Percentiles rank a stretch among this genome's conserved stretches.
phyloP scores from a whole-genome alignment of 2,888 invertebrate species.

The Zygogramma bicolorata region DNA sequence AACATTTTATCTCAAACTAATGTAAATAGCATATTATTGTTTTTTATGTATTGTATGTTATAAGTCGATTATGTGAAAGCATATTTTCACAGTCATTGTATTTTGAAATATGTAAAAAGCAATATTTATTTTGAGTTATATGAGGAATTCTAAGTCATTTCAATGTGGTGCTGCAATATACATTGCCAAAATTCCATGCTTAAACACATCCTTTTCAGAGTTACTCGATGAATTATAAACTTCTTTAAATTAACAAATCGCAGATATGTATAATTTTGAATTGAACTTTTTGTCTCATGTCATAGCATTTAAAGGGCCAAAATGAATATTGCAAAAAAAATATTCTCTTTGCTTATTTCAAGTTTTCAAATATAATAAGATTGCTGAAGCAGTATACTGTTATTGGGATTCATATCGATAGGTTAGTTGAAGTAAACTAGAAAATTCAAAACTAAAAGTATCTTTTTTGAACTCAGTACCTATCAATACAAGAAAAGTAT shows the following conservation, averaged over 20 bases:
- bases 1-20: conserved; percentile 40
- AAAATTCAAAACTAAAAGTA: conserved; percentile 18
- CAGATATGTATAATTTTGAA: too few species aligned
- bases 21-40: conserved; percentile 44
- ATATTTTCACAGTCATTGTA: not conserved
- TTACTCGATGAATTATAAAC: too few species aligned
- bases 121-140: conserved; percentile 9
- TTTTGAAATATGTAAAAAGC: conserved; percentile 7
- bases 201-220: too few species aligned
- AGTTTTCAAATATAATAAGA: not conserved
- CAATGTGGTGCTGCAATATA: too few species aligned
- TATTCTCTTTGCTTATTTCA: not conserved
- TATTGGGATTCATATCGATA: conserved; percentile 41
- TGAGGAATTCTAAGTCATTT: too few species aligned
- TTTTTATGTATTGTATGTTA: conserved; percentile 19
- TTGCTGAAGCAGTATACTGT: conserved; percentile 25
- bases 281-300: not conserved
- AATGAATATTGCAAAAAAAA: not conserved
- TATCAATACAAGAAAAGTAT: too few species aligned
- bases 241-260: too few species aligned
- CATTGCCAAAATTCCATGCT: too few species aligned
- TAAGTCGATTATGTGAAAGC: conserved; percentile 14
- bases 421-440: conserved; percentile 34
- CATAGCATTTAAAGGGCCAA: not conserved
- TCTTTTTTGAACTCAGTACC: conserved; percentile 16